Evolutionary conservation across 2,797 vertebrate genomes (phyloP).

Genomic region (Danio tinwini): DNA sequence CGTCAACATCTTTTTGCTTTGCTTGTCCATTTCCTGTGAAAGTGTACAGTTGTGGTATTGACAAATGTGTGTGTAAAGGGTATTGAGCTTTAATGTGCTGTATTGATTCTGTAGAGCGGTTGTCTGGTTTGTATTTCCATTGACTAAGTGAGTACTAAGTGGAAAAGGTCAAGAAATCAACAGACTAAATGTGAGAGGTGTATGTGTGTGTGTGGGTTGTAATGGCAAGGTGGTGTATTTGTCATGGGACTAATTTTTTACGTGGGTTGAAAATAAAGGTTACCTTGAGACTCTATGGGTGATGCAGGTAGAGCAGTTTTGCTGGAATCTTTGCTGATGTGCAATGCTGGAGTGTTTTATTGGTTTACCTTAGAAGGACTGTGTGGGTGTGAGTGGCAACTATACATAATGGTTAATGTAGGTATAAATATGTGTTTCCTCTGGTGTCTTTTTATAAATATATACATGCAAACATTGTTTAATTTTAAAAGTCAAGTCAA

Average conservation of each 20-base stretch:
- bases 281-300: conserved; percentile 12
- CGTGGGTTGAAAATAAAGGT: conserved; percentile 5
- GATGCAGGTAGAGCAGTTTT: background rate
- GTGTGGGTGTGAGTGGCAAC: background rate
- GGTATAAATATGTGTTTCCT: background rate
- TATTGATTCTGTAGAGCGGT: conserved; percentile 51
- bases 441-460: background rate
- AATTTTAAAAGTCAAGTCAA: too few relatives aligned
- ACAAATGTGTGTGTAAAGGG: conserved; percentile 20
- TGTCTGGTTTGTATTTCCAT: conserved; percentile 38
- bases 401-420: background rate
- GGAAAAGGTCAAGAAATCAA: conserved; percentile 36
- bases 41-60: conserved; percentile 59
- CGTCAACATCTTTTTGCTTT: background rate
- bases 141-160: conserved; percentile 23
- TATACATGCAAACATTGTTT: too few relatives aligned
- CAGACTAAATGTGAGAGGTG: conserved; percentile 21
- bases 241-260: background rate
- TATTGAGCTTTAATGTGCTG: conserved; percentile 23
- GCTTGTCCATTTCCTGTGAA: conserved; percentile 65
- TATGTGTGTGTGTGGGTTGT: conserved; percentile 43
- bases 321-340: conserved; percentile 10
- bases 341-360: background rate
- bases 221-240: background rate
- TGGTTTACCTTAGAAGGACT: background rate